Evolutionary conservation across 2,888 invertebrate genomes (phyloP), one percentile per base, ranked within the genome.

Genomic region (Nomada goodeniana): DNA sequence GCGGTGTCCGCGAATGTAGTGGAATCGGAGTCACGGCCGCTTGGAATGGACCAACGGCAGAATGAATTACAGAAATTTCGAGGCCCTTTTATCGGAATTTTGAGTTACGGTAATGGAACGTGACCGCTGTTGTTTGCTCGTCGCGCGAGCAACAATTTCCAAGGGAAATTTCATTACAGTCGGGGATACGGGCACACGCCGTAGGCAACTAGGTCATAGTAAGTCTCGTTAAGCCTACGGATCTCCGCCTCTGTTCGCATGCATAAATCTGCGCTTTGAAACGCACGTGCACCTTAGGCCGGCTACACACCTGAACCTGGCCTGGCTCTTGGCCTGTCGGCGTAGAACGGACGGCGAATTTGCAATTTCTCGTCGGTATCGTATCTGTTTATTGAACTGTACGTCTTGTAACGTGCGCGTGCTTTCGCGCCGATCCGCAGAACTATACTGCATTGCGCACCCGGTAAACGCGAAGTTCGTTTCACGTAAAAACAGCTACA

Each of bases 191-290:
- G 50, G 73, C 75, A 26, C 55, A 76, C 64, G 78, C 70, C 82
- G 79, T 82, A 84, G 80, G 76, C 77, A 88, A 89, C 88, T 89
- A 74, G 89, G 89, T 89, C 89, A 86, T 83, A 87, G 88, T 88
- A 88, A 76, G 74, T 77, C 81, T 85, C 86, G 88, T 89, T 88
- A 86, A 86, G 83, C 72, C 83, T 74, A 80, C 86, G 86, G 76
- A 72, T 67, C 74, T 78, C 82, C 86, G 82, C 82, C 83, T 76
- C 78, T 63, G 64, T 53, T 29, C 65, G 77, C 20, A 36, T 72
- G 71, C 77, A 77, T 77, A 71, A 77, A 77, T 77, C 71, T 61
- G 71, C 77, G 47, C 47, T 59, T 36, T 23, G 44, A 47, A 65
- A 75, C 72, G 63, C 75, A 76, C 61, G 75, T 59, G 70, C 71